Evolutionary conservation across 2,797 vertebrate genomes (phyloP), one percentile per base, ranked within the genome.

Genomic region (Dromococcyx pavoninus): DNA sequence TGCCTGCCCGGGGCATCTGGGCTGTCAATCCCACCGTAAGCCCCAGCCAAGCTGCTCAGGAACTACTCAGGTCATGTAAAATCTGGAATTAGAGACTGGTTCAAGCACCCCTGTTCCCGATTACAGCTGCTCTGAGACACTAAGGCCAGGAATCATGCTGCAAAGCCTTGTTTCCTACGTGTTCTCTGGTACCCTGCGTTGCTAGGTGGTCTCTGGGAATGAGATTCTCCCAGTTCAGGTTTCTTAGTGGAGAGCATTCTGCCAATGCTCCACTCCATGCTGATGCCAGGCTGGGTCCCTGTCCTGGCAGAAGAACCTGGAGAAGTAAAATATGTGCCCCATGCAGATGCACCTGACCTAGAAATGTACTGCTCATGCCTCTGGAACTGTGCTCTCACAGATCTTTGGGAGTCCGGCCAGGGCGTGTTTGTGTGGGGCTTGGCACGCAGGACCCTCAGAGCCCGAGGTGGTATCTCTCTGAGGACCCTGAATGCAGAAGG

Each of bases 21-120:
- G 91, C 94, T 97, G 93, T 96, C 94, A 95, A 87, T 95, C 87
- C 71, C 46, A 7, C 60, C 1, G 4, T 44, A 70, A 95, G 1
- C 65, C 41, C 64, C 37, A 46, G 71, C 43, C 82, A 91, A 97
- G 77, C 51, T 80, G 91, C 74, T 80, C 94, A 91, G 50, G 76
- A 74, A 83, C 83, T 84, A 86, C 18, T 94, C 72, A 76, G 62
- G 33, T 84, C 78, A n/a, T 89, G 73, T 88, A 71, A 95, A 97
- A 94, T 53, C 62, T 89, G 74, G 84, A 89, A 94, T 96, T 94
- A 95, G 44, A 87, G 92, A 33, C 14, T 28, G 39, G 61, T 74
- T 87, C 5, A 6, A 67, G 69, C 77, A 84, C 43, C 65, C 70
- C 41, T 37, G 28, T 37, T 93, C 50, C 86, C 1, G 25, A 50